Evolutionary conservation across 2,888 invertebrate genomes (phyloP), one percentile per base, ranked within the genome.

Genomic region (Cosmia trapezina): DNA sequence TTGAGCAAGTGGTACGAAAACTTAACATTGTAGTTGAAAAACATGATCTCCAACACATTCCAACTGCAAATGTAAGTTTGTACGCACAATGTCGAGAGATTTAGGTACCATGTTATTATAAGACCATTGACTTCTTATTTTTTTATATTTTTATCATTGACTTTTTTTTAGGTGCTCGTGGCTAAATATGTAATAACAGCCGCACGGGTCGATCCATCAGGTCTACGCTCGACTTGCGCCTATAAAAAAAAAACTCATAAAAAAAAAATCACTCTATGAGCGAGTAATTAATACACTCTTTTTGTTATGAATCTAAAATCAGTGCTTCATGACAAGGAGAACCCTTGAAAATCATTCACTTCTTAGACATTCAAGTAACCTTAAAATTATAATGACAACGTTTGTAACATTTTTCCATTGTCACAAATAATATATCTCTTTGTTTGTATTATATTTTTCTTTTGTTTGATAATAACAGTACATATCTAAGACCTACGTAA

Each of bases 341-440:
- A 43, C 41, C 51, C 17, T 51, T 5, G 4, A 17, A 28, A 49
- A 22, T 28, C 7, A 28, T 12, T 28, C 4, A 12, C 41, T 5
- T 8, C 8, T 70, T 2, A 43, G 12, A 47, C 7, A 76, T 45
- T 14, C 8, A 53, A 67, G 47, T 28, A 47, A 53, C 76, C 65
- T 22, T 76, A 59, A 59, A 57, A 47, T 4, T 37, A 19, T 54
- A 47, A 72, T 47, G 4, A 41, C n/a, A 11, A 19, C 3, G 11
- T 51, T 17, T 0, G n/a, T 45, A 5, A 11, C n/a, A 41, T 67
- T 60, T 59, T 41, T 53, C 45, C 59, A 68, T 19, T 47, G 59
- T 68, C 6, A 53, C 41, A 53, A 17, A 19, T 74, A 41, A 67
- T 74, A 47, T 19, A 11, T 41, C 41, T 41, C 41, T 8, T 41